Evolutionary conservation across 37 sponge, comb jelly and placozoan genomes (phyloP).

Genomic region (Crambe crambe): DNA sequence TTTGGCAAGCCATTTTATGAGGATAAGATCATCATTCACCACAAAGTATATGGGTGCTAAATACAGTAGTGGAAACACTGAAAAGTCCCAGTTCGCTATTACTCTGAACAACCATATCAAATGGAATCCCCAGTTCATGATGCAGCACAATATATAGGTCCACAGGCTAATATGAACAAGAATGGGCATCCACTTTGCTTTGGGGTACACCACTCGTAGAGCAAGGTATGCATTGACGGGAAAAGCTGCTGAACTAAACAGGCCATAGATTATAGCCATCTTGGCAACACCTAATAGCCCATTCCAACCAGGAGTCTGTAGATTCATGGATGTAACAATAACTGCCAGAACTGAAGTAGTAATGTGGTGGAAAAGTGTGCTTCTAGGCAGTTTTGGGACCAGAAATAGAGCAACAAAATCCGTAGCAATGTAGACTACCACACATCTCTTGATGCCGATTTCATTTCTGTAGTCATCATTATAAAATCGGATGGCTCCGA

Average conservation of each 20-base stretch:
- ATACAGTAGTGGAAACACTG: constrained; percentile 33
- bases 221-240: constrained; percentile 83
- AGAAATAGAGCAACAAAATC: constrained; percentile 78
- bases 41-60: constrained; percentile 14
- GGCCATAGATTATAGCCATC: constrained; percentile 76
- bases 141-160: constrained; percentile 67
- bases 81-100: constrained; percentile 22
- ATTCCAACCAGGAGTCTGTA: constrained; percentile 42
- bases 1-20: constrained; percentile 60
- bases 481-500: constrained; percentile 13
- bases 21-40: constrained; percentile 65
- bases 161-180: constrained; percentile 44
- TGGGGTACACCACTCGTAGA: constrained; percentile 79
- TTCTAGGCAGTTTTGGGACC: constrained; percentile 80
- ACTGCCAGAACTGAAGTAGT: constrained; percentile 48
- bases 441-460: constrained; percentile 57
- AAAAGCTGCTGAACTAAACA: constrained; percentile 70
- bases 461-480: constrained; percentile 41
- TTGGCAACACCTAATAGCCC: constrained; percentile 71
- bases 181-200: constrained; percentile 39
- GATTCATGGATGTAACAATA: constrained; percentile 40
- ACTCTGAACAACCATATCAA: constrained; percentile 49
- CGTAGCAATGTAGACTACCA: constrained; percentile 65
- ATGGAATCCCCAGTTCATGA: constrained; percentile 75
- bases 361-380: constrained; percentile 76